These are phyloP conservation scores for Chaetorhynchus papuensis DNA, from an alignment of 2,113 vertebrate genomes.

Conservation along the genomic window DNA sequence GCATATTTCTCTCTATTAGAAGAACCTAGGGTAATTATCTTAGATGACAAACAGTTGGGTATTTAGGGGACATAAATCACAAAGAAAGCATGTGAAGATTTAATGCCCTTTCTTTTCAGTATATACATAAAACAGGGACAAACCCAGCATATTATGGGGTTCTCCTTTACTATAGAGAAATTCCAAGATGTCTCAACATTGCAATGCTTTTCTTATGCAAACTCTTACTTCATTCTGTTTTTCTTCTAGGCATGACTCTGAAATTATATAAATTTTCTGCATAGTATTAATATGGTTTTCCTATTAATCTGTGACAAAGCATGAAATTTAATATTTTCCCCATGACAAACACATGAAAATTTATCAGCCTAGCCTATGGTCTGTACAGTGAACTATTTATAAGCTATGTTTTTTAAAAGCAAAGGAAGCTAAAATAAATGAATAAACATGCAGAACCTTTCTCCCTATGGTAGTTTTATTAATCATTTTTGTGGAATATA, in stretches of 20 bases:
- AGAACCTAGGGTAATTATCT: not conserved
- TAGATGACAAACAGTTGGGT: not conserved
- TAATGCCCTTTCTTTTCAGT: not conserved
- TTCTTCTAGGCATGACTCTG: not conserved
- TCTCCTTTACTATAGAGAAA: not conserved
- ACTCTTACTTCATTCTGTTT: not conserved
- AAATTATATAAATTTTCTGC: not conserved
- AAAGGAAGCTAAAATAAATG: slow-evolving; percentile 9
- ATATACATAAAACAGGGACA: not conserved
- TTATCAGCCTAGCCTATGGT: not conserved
- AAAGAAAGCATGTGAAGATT: not conserved
- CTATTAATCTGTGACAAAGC: slow-evolving; percentile 2
- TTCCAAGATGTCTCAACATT: not conserved
- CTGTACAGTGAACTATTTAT: not conserved
- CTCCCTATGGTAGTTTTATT: not conserved
- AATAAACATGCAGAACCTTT: slow-evolving; percentile 11
- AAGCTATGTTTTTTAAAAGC: not conserved
- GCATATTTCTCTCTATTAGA: not conserved
- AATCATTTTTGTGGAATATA: not conserved
- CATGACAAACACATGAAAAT: slow-evolving; percentile 21
- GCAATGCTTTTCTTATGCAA: not conserved
- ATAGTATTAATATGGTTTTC: not conserved
- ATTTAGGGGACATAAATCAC: not conserved
- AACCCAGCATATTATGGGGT: not conserved
- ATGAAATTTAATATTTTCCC: slow-evolving; percentile 28